Evolutionary conservation across 2,113 vertebrate genomes (phyloP).

Genomic region (Hipposideros armiger): DNA sequence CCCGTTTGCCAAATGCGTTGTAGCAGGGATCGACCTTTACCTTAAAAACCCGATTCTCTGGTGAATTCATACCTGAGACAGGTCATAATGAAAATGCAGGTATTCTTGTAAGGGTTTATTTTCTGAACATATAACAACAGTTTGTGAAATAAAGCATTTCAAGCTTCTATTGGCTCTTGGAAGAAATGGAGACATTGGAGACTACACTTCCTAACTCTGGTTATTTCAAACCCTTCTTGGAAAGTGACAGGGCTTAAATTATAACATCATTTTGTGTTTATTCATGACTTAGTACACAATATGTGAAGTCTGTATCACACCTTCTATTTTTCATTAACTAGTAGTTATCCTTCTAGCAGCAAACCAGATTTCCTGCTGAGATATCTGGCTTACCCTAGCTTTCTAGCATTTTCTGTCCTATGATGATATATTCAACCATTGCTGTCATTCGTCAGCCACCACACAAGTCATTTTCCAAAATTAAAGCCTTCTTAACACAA

Average conservation of each 20-base stretch:
- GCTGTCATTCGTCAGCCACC: not conserved
- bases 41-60: rapidly evolving
- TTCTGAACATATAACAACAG: not conserved
- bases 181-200: not conserved
- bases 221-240: not conserved
- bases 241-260: not conserved
- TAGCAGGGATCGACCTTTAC: not conserved
- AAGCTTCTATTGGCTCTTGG: not conserved
- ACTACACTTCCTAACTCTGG: not conserved
- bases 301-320: not conserved
- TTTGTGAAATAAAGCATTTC: not conserved
- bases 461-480: not conserved
- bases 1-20: not conserved
- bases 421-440: not conserved
- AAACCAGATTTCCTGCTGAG: not conserved
- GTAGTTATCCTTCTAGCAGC: not conserved
- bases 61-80: not conserved
- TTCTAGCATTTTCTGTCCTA: not conserved
- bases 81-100: not conserved
- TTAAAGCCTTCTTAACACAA: not conserved
- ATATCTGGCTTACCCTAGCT: not conserved
- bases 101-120: not conserved
- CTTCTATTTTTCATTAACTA: not conserved
- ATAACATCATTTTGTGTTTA: not conserved
- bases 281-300: not conserved